A percentile compares a stretch with the other conserved stretches of the same genome.
These are phyloP conservation scores for Amia ocellicauda DNA, from an alignment of 2,113 vertebrate genomes.

Conservation along the genomic window DNA sequence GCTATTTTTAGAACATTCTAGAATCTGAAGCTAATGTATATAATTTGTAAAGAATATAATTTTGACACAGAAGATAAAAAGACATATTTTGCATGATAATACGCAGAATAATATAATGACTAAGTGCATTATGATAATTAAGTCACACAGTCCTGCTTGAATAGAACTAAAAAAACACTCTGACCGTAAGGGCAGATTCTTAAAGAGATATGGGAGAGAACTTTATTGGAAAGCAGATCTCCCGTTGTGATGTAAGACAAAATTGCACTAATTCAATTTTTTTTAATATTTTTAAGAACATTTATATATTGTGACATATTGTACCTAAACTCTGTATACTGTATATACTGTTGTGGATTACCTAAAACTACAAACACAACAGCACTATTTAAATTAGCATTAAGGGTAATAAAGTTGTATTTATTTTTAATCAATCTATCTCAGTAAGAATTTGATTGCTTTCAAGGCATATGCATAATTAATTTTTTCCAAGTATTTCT, in stretches of 20 bases:
- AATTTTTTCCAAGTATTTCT: too few relatives aligned
- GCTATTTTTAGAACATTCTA: neutral
- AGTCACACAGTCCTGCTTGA: neutral
- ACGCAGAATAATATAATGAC: neutral
- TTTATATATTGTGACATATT: too few relatives aligned
- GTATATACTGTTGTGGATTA: too few relatives aligned
- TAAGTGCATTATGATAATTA: conserved; percentile 3
- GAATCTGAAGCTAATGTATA: neutral
- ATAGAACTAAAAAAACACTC: neutral
- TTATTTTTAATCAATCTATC: too few relatives aligned
- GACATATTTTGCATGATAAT: neutral
- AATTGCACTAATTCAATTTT: too few relatives aligned
- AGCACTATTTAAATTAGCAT: too few relatives aligned
- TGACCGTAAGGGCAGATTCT: conserved; percentile 5
- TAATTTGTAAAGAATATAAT: conserved; percentile 2
- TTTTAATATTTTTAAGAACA: too few relatives aligned
- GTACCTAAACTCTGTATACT: too few relatives aligned
- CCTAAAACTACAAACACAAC: too few relatives aligned
- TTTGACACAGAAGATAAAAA: neutral
- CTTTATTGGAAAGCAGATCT: conserved; percentile 28
- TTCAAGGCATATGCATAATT: too few relatives aligned
- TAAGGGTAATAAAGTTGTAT: too few relatives aligned
- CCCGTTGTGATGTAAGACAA: neutral
- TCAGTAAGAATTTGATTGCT: too few relatives aligned
- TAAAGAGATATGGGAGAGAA: conserved; percentile 32